Evolutionary conservation across 2,797 vertebrate species (phyloP).

Genomic region (Pangasius sanitwongsei): DNA sequence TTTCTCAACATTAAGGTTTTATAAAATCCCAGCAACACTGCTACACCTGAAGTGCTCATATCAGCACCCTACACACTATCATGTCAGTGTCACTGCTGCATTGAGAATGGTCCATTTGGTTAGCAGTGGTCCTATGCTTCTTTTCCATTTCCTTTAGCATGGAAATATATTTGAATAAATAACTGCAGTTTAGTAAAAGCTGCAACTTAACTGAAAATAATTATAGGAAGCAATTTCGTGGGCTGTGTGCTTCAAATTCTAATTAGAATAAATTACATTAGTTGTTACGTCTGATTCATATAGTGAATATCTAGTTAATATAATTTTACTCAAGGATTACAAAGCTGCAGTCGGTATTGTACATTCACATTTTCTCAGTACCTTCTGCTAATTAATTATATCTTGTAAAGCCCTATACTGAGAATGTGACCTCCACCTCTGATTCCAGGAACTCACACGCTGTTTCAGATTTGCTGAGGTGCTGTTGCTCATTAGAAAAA

Average conservation of each 20-base stretch:
- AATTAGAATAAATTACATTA: neutral
- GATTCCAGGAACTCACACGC: neutral
- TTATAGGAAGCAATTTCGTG: neutral
- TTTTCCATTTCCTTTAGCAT: conserved; percentile 2
- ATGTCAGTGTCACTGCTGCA: neutral
- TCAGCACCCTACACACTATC: neutral
- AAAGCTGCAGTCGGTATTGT: neutral
- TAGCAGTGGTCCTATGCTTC: neutral
- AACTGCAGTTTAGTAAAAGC: neutral
- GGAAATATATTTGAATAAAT: neutral
- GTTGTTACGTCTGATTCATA: neutral
- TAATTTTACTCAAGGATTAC: neutral
- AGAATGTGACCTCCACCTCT: neutral
- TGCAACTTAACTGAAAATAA: neutral
- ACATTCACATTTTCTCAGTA: neutral
- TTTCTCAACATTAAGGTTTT: neutral
- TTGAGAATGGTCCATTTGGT: neutral
- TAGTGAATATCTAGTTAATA: neutral
- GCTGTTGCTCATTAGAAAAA: neutral
- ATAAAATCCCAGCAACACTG: neutral
- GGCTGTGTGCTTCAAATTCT: neutral
- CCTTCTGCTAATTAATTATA: conserved; percentile 1
- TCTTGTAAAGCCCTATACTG: neutral
- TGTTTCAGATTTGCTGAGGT: neutral
- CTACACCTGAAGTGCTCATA: neutral